phyloP scores from a whole-genome alignment of 2,888 invertebrate genomes.

The Tolmerus cingulatus region DNA sequence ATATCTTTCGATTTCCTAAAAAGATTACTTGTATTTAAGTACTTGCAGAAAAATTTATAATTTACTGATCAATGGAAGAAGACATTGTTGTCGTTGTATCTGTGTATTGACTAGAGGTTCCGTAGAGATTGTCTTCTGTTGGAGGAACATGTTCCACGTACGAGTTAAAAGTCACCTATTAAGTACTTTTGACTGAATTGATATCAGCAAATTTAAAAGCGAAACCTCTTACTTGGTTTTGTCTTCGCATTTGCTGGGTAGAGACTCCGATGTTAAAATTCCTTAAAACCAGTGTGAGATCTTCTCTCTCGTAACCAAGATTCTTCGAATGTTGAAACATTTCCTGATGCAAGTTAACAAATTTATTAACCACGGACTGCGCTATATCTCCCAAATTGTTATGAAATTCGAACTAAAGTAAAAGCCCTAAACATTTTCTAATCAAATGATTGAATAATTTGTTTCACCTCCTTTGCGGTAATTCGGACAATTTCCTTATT shows the following conservation, averaged over 20 bases:
- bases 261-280: conserved; percentile 85
- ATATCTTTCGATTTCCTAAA: conserved; percentile 13
- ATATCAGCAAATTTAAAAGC: background rate
- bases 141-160: background rate
- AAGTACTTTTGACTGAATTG: background rate
- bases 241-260: conserved; percentile 59
- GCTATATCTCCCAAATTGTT: conserved; percentile 82
- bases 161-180: conserved; percentile 20
- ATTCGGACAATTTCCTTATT: conserved; percentile 82
- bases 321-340: conserved; percentile 65
- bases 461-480: conserved; percentile 75
- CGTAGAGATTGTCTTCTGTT: background rate
- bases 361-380: conserved; percentile 84
- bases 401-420: conserved; percentile 74
- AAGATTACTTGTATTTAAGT: background rate
- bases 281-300: conserved; percentile 84
- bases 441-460: conserved; percentile 9
- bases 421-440: background rate
- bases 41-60: background rate
- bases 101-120: background rate
- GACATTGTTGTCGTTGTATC: conserved; percentile 32
- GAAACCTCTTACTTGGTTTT: conserved; percentile 43
- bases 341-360: conserved; percentile 83
- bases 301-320: conserved; percentile 67
- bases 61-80: conserved; percentile 15